Conservation (phyloP, 2,888 invertebrate species). For the Drosophila vallismaia region DNA sequence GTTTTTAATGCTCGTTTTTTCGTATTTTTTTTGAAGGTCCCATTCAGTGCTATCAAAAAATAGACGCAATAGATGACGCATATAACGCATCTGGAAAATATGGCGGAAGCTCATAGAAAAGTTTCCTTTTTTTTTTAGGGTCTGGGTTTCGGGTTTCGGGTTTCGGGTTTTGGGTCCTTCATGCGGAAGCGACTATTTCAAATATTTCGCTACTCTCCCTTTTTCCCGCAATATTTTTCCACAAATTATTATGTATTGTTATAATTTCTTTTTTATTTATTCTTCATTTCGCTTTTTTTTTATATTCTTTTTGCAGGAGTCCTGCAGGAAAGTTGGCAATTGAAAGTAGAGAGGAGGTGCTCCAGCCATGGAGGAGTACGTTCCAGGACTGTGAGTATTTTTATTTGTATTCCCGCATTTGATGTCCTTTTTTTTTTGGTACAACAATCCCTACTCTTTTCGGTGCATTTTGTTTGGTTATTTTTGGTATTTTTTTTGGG, state of each 20-base stretch:
- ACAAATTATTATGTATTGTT: conserved; percentile 78
- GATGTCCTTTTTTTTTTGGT: conserved; percentile 3
- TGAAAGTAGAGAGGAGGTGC: conserved; percentile 7
- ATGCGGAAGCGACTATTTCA: conserved; percentile 75
- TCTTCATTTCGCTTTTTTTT: conserved; percentile 35
- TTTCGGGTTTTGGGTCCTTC: conserved; percentile 24
- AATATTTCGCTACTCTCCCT: conserved; percentile 50
- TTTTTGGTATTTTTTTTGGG: not conserved
- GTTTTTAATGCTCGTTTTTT: not conserved
- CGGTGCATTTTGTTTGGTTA: conserved; percentile 22
- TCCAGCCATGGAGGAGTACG: not conserved
- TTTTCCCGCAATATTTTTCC: conserved; percentile 71
- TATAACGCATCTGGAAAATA: conserved; percentile 66
- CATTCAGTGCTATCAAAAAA: conserved; percentile 54
- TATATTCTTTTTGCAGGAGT: conserved; percentile 33
- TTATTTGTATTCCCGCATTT: conserved; percentile 16
- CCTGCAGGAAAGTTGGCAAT: conserved; percentile 30
- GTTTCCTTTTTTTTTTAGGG: no score
- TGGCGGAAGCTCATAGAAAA: conserved; percentile 24
- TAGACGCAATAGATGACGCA: conserved; percentile 76
- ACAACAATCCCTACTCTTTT: conserved; percentile 36
- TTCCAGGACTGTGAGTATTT: not conserved
- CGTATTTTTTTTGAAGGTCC: conserved; percentile 33
- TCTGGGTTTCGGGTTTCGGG: not conserved
- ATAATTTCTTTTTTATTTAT: conserved; percentile 53